Percentiles rank a stretch among this genome's conserved stretches.
phyloP scores from a whole-genome alignment of 2,888 invertebrate species.

The Eilema sororculum region DNA sequence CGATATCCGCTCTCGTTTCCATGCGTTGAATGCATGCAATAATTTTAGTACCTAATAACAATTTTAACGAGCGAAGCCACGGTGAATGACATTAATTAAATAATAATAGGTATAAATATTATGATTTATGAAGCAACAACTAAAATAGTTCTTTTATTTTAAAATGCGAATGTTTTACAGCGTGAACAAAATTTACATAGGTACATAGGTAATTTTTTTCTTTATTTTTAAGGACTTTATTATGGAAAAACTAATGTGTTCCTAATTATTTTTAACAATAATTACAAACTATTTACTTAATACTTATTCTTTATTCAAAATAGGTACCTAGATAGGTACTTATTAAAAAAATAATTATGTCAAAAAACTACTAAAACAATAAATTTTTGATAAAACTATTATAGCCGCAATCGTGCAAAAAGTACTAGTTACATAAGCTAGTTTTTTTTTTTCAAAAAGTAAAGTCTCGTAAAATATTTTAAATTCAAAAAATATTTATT shows the following conservation, averaged over 20 bases:
- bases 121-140: background rate
- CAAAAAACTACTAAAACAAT: too few relatives aligned
- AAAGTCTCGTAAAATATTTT: background rate
- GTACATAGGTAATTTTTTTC: too few relatives aligned
- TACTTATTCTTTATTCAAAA: too few relatives aligned
- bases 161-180: background rate
- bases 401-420: too few relatives aligned
- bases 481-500: background rate
- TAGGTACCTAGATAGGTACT: too few relatives aligned
- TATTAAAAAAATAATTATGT: too few relatives aligned
- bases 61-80: conserved; percentile 10
- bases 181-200: background rate
- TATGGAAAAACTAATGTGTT: too few relatives aligned
- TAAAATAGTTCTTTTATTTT: background rate
- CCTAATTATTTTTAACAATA: too few relatives aligned
- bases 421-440: too few relatives aligned
- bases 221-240: too few relatives aligned
- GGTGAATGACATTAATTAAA: background rate
- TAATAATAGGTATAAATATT: background rate
- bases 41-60: conserved; percentile 4
- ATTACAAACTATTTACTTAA: background rate
- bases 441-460: background rate
- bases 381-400: too few relatives aligned
- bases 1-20: conserved; percentile 14
- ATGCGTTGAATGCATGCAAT: conserved; percentile 19